phyloP scores from a whole-genome alignment of 2,888 invertebrate species.

The Athalia cordata region DNA sequence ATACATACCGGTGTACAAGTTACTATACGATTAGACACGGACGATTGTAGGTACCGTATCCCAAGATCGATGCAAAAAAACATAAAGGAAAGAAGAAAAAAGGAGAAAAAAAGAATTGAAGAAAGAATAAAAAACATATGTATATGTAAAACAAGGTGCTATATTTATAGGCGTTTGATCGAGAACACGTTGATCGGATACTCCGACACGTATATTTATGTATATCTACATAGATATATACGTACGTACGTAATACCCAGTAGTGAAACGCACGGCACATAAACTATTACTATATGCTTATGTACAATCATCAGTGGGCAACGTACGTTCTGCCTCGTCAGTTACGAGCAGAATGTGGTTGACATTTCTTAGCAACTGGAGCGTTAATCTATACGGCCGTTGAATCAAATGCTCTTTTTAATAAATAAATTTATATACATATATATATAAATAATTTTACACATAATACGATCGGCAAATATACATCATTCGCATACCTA shows the following conservation, averaged over 20 bases:
- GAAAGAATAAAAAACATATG: constrained; percentile 15
- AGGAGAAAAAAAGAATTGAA: not conserved
- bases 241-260: not conserved
- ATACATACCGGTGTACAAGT: too few relatives aligned
- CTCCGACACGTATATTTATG: not conserved
- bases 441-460: not conserved
- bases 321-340: constrained; percentile 14
- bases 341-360: constrained; percentile 51
- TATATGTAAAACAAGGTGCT: constrained; percentile 16
- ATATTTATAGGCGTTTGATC: constrained; percentile 29
- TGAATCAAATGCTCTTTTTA: constrained; percentile 7
- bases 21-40: too few relatives aligned
- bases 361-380: constrained; percentile 62
- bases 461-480: too few relatives aligned
- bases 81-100: not conserved
- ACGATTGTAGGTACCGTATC: too few relatives aligned
- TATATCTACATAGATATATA: not conserved
- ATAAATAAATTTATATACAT: not conserved
- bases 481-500: too few relatives aligned
- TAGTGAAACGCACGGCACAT: too few relatives aligned
- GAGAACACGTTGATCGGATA: constrained; percentile 28
- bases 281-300: too few relatives aligned
- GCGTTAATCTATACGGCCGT: constrained; percentile 51
- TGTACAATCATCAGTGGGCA: not conserved
- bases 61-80: not conserved